Conservation (phyloP, 2,113 vertebrate species). For the Cygnus buccinator region DNA sequence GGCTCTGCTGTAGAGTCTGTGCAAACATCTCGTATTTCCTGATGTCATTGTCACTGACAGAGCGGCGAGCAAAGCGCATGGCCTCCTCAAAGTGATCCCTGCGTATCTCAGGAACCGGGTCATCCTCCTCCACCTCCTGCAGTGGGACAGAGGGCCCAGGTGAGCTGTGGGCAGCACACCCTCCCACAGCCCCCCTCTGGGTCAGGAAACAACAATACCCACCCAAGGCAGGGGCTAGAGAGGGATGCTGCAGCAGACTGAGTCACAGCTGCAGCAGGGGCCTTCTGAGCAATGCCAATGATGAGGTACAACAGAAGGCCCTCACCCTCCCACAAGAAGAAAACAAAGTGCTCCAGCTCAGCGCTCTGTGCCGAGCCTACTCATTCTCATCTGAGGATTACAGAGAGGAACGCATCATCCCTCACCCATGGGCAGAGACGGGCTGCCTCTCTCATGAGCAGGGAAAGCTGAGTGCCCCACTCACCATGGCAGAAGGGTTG, state of each 20-base stretch:
- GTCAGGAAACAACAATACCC: background rate
- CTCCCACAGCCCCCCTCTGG: background rate
- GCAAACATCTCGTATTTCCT: slow-evolving; percentile 99
- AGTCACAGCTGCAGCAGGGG: background rate
- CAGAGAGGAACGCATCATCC: background rate
- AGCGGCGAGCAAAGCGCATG: slow-evolving; percentile 98
- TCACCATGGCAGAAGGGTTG: slow-evolving; percentile 97
- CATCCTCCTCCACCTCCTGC: slow-evolving; percentile 96
- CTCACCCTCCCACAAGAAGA: background rate
- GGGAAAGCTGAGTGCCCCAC: slow-evolving; percentile 3
- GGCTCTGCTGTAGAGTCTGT: slow-evolving; percentile 98
- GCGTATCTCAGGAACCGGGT: slow-evolving; percentile 96
- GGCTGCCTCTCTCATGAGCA: background rate
- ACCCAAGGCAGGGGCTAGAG: background rate
- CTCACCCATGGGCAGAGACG: background rate
- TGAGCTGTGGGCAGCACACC: accelerated
- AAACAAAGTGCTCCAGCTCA: background rate
- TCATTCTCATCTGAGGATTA: background rate
- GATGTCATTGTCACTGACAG: slow-evolving; percentile 98
- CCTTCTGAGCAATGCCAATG: background rate
- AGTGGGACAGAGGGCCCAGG: background rate
- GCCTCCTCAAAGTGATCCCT: slow-evolving; percentile 99
- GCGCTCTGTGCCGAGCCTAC: background rate
- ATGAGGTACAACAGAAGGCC: background rate
- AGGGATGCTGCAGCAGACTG: background rate